Conservation (phyloP, 1,140 invertebrate genomes). For the Listronotus bonariensis region DNA sequence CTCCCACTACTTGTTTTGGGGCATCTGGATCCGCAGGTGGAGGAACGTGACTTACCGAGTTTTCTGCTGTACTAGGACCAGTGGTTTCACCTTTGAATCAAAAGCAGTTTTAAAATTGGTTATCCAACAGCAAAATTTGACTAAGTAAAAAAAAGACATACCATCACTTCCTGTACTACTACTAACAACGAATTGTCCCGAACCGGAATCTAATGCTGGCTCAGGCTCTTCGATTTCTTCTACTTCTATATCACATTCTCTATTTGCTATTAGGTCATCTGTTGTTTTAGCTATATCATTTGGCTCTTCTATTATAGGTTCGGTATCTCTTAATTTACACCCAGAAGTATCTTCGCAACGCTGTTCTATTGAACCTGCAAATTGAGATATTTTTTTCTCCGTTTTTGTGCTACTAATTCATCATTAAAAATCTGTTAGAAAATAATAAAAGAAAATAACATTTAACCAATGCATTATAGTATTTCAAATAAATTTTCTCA, state of each 20-base stretch:
- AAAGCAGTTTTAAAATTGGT: too few species aligned
- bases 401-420: too few species aligned
- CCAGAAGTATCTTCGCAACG: slow-evolving; percentile 37
- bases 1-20: slow-evolving; percentile 71
- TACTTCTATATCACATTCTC: slow-evolving; percentile 43
- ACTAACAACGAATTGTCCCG: slow-evolving; percentile 62
- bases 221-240: slow-evolving; percentile 51
- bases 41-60: slow-evolving; percentile 59
- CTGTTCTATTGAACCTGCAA: slow-evolving; percentile 29
- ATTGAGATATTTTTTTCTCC: too few species aligned
- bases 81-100: slow-evolving; percentile 60
- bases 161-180: slow-evolving; percentile 64
- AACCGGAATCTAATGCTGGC: slow-evolving; percentile 58
- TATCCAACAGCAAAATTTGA: too few species aligned
- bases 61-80: slow-evolving; percentile 65
- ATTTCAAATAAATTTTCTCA: too few species aligned
- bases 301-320: slow-evolving; percentile 28
- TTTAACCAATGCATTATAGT: too few species aligned
- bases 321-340: background rate
- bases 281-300: slow-evolving; percentile 14
- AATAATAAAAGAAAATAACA: too few species aligned
- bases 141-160: too few species aligned
- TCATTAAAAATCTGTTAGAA: too few species aligned
- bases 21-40: slow-evolving; percentile 52
- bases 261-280: slow-evolving; percentile 10